phyloP scores from a whole-genome alignment of 2,888 invertebrate genomes.

The Harmothoe impar region DNA sequence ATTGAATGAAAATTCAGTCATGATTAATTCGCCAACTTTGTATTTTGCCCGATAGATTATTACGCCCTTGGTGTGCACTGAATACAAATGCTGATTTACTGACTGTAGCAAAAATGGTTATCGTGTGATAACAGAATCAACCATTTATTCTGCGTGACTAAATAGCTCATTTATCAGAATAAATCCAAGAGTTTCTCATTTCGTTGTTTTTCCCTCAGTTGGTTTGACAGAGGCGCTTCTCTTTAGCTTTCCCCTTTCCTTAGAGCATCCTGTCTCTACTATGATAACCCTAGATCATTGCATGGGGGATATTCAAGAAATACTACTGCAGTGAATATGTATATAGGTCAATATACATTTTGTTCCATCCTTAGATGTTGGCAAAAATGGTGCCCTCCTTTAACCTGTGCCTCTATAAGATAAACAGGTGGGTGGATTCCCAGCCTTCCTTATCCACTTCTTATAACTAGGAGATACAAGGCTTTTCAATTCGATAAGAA shows the following conservation, averaged over 20 bases:
- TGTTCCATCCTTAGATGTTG: not conserved
- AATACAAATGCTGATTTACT: not conserved
- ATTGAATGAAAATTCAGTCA: not conserved
- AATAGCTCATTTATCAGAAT: not conserved
- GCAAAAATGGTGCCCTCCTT: not conserved
- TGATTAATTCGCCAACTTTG: not conserved
- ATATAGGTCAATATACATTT: not conserved
- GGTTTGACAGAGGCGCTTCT: no score
- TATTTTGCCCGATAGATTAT: not conserved
- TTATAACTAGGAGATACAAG: not conserved
- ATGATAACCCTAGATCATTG: not conserved
- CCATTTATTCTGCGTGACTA: conserved; percentile 2
- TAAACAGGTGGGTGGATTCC: not conserved
- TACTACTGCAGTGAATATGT: no score
- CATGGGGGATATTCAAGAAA: no score
- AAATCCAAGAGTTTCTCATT: no score
- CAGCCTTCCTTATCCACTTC: not conserved
- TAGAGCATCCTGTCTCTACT: no score
- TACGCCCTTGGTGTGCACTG: not conserved
- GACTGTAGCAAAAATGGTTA: not conserved
- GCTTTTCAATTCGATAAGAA: not conserved
- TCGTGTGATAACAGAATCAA: not conserved
- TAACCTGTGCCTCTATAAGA: not conserved
- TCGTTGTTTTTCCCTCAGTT: no score
- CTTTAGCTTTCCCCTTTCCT: no score